Evolutionary conservation across 1,140 invertebrate genomes (phyloP).

Genomic region (Caenorhabditis tropicalis): DNA sequence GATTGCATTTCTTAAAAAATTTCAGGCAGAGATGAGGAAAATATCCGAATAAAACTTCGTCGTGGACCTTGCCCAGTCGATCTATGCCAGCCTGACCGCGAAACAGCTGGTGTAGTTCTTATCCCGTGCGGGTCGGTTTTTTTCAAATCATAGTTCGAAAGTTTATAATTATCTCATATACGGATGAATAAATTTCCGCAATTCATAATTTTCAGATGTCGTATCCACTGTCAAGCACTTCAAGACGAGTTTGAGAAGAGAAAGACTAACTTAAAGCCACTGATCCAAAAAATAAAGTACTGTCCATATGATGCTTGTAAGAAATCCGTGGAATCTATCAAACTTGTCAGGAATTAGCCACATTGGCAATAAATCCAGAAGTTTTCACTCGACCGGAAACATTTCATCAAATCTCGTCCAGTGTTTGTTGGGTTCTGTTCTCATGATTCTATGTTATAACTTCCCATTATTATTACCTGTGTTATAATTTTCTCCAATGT

Average conservation of each 20-base stretch:
- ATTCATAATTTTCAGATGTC: not conserved
- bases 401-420: no score
- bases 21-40: not conserved
- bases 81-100: not conserved
- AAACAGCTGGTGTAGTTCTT: not conserved
- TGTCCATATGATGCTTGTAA: not conserved
- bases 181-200: not conserved
- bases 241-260: not conserved
- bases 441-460: no score
- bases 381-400: no score
- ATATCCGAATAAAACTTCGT: not conserved
- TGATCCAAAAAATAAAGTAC: not conserved
- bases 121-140: not conserved
- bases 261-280: not conserved
- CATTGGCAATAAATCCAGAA: no score
- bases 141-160: no score
- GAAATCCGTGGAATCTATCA: not conserved
- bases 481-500: no score
- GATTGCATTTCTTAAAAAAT: no score
- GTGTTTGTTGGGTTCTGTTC: no score
- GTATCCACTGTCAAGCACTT: not conserved
- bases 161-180: no score
- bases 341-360: no score
- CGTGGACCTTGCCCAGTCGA: slow-evolving; percentile 5
- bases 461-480: no score